Evolutionary conservation across 2,797 vertebrate species (phyloP).

Genomic region (Babyrousa celebensis): DNA sequence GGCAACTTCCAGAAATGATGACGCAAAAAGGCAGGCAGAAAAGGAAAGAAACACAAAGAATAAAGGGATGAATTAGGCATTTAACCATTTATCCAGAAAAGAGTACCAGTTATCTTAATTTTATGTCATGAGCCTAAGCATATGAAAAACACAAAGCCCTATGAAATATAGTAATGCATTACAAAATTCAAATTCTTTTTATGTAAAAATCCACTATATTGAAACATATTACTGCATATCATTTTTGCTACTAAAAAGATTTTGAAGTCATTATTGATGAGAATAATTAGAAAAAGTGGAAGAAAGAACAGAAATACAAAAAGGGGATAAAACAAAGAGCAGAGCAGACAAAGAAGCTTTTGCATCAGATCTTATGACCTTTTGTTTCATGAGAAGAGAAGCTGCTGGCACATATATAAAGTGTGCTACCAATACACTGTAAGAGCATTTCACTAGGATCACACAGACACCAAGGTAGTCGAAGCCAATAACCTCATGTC

Average conservation of each 20-base stretch:
- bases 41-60: conserved; percentile 1
- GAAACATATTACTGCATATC: not conserved
- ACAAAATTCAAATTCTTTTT: not conserved
- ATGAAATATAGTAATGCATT: not conserved
- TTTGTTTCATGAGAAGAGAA: not conserved
- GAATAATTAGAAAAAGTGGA: conserved; percentile 39
- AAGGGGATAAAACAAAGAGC: not conserved
- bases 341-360: conserved; percentile 3
- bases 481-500: not conserved
- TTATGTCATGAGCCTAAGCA: not conserved
- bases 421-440: not conserved
- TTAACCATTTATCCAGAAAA: conserved; percentile 34
- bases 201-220: conserved; percentile 5
- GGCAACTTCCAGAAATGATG: not conserved
- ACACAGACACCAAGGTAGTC: not conserved
- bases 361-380: not conserved
- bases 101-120: not conserved
- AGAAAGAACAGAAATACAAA: not conserved
- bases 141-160: conserved; percentile 36
- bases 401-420: not conserved
- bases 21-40: not conserved
- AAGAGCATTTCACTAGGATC: not conserved
- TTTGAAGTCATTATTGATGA: not conserved
- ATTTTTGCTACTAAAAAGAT: not conserved
- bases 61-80: not conserved